Evolutionary conservation across 2,113 vertebrate species (phyloP).

Genomic region (Tetrax tetrax): DNA sequence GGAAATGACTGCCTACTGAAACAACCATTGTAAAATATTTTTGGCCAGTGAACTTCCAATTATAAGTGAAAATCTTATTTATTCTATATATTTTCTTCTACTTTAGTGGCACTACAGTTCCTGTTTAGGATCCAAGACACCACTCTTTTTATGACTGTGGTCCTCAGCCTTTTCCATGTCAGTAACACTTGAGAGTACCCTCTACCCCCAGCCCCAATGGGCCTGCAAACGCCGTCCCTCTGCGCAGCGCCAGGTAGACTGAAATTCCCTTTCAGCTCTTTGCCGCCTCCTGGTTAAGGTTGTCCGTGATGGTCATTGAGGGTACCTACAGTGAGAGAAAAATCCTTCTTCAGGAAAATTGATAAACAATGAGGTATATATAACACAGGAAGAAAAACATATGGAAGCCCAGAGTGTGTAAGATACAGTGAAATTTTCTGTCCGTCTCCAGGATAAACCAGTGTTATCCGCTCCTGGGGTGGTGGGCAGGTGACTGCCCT

Average conservation of each 20-base stretch:
- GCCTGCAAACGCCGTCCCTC: accelerated
- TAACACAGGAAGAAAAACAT: not conserved
- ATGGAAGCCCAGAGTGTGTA: not conserved
- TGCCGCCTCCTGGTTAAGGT: not conserved
- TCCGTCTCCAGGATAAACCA: not conserved
- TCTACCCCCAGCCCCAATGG: accelerated
- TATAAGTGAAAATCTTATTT: constrained; percentile 3
- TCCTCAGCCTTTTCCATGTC: not conserved
- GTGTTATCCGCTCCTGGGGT: not conserved
- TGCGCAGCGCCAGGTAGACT: not conserved
- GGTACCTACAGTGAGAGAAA: not conserved
- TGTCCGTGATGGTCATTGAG: not conserved
- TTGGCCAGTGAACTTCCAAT: constrained; percentile 11
- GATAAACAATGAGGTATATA: not conserved
- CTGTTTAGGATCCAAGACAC: not conserved
- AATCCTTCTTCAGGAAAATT: not conserved
- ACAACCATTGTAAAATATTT: constrained; percentile 21
- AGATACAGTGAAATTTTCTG: not conserved
- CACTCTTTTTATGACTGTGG: not conserved
- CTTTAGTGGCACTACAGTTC: not conserved
- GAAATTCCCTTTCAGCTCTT: not conserved
- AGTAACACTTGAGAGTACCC: not conserved
- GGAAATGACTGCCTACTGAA: constrained; percentile 70
- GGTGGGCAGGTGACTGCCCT: not conserved
- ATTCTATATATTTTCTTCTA: not conserved